Base-by-base conservation (phyloP, 2,113 vertebrate species). In the Rhynchomys soricoides region DNA sequence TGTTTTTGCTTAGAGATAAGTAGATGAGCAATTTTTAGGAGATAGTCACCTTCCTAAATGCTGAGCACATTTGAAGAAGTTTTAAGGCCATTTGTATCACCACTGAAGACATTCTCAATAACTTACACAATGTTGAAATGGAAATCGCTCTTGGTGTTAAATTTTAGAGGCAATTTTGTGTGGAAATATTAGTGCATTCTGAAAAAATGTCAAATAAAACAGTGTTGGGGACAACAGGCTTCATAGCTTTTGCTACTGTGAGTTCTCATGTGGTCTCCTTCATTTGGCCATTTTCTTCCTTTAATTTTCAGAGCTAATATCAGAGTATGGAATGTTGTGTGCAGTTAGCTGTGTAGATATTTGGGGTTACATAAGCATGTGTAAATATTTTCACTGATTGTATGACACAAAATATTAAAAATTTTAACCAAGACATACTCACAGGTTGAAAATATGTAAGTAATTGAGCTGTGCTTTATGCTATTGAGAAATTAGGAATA, bases 91-190 rank as follows among this genome's bases (percentile, higher is more conserved):
- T 97, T 97, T 90, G 71, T 93, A 96, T 91, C 31, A 91, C 59
- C 74, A 91, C 24, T 17, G 45, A 97, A 96, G 88, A 97, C 86
- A 88, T 97, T 98, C 97, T 97, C 92, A 93, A 95, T 93, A 97
- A 96, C 77, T 91, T 68, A 90, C 11, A 92, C 92, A 96, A 94
- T 97, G 96, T 94, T 95, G 95, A 97, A 95, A 95, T 95, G 93
- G 86, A 98, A 97, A 98, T 97, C 96, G 92, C 86, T 94, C 92
- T 92, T 85, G 86, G n/a, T 95, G 93, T 95, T 98, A 97, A 96
- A 97, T 94, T 97, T 94, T 97, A 92, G 96, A 98, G 93, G 93
- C 92, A 97, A 96, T 96, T 97, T 96, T 96, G 95, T 96, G 97
- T 97, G 96, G 93, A 97, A 97, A 96, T 95, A 97, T 96, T 97